Evolutionary conservation across 2,797 vertebrate genomes (phyloP).

Genomic region (Brotula barbata): DNA sequence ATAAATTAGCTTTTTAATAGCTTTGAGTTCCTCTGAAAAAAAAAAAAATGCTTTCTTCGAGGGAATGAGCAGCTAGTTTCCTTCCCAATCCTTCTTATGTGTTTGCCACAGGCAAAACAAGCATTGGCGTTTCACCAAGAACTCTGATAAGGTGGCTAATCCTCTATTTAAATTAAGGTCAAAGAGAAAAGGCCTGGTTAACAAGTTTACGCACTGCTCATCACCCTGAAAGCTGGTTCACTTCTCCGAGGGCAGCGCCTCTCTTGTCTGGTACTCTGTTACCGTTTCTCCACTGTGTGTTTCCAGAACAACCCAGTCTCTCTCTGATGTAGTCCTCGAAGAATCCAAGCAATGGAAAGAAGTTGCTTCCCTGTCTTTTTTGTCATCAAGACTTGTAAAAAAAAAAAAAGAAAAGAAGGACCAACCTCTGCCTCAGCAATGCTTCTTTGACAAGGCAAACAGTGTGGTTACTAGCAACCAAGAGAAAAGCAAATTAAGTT

Average conservation of each 20-base stretch:
- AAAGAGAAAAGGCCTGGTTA: slow-evolving; percentile 54
- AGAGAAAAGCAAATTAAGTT: slow-evolving; percentile 13
- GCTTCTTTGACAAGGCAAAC: slow-evolving; percentile 20
- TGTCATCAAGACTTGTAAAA: slow-evolving; percentile 15
- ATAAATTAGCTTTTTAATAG: slow-evolving; percentile 69
- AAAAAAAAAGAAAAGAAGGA: too few relatives aligned
- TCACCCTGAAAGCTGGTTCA: slow-evolving; percentile 44
- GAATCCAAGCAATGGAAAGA: slow-evolving; percentile 35
- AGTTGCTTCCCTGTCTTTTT: slow-evolving; percentile 9
- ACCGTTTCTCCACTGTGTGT: slow-evolving; percentile 30
- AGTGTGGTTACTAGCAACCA: too few relatives aligned
- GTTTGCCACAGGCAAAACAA: slow-evolving; percentile 60
- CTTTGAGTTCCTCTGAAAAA: slow-evolving; percentile 61
- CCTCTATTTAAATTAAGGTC: slow-evolving; percentile 69
- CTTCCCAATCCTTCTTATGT: slow-evolving; percentile 59
- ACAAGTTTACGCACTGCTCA: slow-evolving; percentile 58
- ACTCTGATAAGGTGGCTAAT: slow-evolving; percentile 67
- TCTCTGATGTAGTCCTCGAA: slow-evolving; percentile 36
- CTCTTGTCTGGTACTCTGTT: slow-evolving; percentile 27
- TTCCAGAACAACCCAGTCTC: slow-evolving; percentile 33
- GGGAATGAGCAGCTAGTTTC: slow-evolving; percentile 59
- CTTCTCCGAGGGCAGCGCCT: slow-evolving; percentile 34
- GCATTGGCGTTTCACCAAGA: slow-evolving; percentile 62
- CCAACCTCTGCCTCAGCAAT: background rate
- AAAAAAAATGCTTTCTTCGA: slow-evolving; percentile 58